These are phyloP conservation scores for Galeopterus variegatus DNA, from an alignment of 2,113 vertebrate genomes.

Conservation along the genomic window DNA sequence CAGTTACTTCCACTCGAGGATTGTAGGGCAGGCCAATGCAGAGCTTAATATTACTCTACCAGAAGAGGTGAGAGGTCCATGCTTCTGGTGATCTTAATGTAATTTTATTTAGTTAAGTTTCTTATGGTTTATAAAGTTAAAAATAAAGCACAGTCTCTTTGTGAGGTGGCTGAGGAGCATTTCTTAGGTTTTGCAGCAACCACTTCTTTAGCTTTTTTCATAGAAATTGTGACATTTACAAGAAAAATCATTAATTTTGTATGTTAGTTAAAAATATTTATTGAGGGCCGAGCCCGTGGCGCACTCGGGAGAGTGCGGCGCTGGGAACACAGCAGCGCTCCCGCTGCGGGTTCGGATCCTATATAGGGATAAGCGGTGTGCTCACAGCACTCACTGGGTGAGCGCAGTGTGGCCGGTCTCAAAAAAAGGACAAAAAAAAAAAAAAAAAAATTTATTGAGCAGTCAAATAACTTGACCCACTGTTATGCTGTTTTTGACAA, in stretches of 20 bases:
- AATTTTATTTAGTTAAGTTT: background rate
- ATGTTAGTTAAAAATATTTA: background rate
- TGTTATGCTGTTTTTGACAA: background rate
- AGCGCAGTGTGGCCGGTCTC: too few relatives aligned
- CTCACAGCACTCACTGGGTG: too few relatives aligned
- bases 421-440: too few relatives aligned
- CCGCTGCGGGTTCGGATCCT: too few relatives aligned
- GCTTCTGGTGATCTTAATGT: background rate
- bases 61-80: conserved; percentile 91
- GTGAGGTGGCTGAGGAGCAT: background rate
- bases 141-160: background rate
- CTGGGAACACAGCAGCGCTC: too few relatives aligned
- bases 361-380: too few relatives aligned
- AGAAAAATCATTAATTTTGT: background rate
- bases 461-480: background rate
- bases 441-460: background rate
- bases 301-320: too few relatives aligned
- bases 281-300: too few relatives aligned
- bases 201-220: background rate
- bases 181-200: background rate
- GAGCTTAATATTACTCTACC: conserved; percentile 94
- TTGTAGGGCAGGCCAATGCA: conserved; percentile 87
- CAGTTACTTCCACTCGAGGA: conserved; percentile 93
- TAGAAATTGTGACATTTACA: background rate
- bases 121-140: background rate